phyloP scores from a whole-genome alignment of 92 coral and sea anemone genomes.

The Zoanthus sansibaricus region DNA sequence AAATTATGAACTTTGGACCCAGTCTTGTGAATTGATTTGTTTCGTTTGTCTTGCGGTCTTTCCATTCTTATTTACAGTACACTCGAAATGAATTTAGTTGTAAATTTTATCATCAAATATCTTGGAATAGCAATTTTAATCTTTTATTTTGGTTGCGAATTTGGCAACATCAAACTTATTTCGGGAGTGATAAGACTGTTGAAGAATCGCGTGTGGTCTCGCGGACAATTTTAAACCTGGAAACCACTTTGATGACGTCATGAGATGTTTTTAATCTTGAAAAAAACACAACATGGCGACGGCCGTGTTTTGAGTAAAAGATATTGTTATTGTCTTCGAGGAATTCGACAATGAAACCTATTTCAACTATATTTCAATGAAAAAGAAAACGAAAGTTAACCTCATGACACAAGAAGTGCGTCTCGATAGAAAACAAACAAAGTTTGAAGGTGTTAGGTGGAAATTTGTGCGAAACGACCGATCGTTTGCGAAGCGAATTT shows the following conservation, averaged over 20 bases:
- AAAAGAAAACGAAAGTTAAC: conserved; percentile 6
- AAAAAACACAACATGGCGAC: conserved; percentile 87
- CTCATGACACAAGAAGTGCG: conserved; percentile 64
- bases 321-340: conserved; percentile 23
- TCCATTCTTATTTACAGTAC: background rate
- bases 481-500: conserved; percentile 40
- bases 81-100: background rate
- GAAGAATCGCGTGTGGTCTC: background rate
- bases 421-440: conserved; percentile 46
- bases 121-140: background rate
- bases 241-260: conserved; percentile 69
- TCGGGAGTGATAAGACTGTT: background rate
- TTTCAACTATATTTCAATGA: background rate
- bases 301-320: conserved; percentile 60
- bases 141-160: background rate
- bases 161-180: too few species aligned
- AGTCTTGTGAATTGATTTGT: background rate
- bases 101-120: background rate
- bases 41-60: background rate
- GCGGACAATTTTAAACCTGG: conserved; percentile 44
- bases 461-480: conserved; percentile 46
- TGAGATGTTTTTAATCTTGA: conserved; percentile 68
- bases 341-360: conserved; percentile 45
- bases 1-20: conserved; percentile 3
- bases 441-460: conserved; percentile 48